Evolutionary conservation across 1,140 invertebrate genomes (phyloP), one percentile per base, ranked within the genome.

Genomic region (Drosophila pseudoobscura): DNA sequence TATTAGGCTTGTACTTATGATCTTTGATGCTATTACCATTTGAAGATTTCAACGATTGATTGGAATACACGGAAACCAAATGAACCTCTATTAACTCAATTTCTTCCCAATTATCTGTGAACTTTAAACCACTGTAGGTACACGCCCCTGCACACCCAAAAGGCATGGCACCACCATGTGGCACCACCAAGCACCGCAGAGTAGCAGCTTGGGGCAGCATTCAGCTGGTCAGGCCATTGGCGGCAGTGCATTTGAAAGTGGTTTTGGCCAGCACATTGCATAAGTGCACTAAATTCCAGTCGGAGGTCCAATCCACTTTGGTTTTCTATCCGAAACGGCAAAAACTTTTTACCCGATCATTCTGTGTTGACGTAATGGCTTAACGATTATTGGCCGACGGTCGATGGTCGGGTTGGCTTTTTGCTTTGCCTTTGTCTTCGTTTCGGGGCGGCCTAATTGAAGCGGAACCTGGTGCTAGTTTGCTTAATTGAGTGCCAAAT

Each of bases 281-380:
- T 87, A 80, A 88, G 83, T 85, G 83, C 83, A 88, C 82, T 83
- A 65, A 85, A 85, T 85, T 70, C 77, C 82, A 77, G 52, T 57
- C 46, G 60, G 59, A 49, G 35, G 51, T 63, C 73, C 35, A 62
- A 53, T 52, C 57, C 46, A 80, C 64, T 80, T 80, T 53, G 72
- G 55, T 63, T 87, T 87, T 78, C 78, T 75, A 85, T 72, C 82
- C 68, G 80, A 87, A 71, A 87, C 61, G 64, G 52, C 71, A 39
- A 39, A 47, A 44, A 68, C 62, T 74, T 71, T 82, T 61, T 22
- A 60, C 82, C 62, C 75, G 66, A 80, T 85, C 75, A 85, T 85
- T 87, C 82, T 87, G 63, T 80, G 69, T 60, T 83, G 79, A 83
- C 79, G 79, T 83, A 83, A 83, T 83, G 65, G 57, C 52, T 31